Conservation (phyloP, 2,797 vertebrate species). For the Aplochiton taeniatus region DNA sequence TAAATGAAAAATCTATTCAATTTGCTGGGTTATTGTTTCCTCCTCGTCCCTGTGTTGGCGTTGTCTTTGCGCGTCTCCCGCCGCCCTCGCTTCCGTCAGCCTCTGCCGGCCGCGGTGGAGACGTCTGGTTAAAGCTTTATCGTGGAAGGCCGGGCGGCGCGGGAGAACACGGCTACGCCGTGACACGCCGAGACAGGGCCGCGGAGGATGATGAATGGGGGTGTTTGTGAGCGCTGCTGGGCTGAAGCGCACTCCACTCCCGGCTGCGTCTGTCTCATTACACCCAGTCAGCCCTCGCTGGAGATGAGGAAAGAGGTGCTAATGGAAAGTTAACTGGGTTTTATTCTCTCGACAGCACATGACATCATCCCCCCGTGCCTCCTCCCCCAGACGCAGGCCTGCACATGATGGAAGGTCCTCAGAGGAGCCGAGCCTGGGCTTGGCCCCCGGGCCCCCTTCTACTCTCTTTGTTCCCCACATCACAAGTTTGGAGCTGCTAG, state of each 20-base stretch:
- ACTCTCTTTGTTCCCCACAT: conserved; percentile 52
- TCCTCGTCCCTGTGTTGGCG: background rate
- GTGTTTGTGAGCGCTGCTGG: conserved; percentile 57
- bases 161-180: conserved; percentile 53
- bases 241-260: conserved; percentile 40
- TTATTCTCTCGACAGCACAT: conserved; percentile 39
- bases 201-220: conserved; percentile 68
- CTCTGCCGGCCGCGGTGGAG: conserved; percentile 31
- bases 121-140: conserved; percentile 38
- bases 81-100: conserved; percentile 31
- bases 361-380: too few relatives aligned
- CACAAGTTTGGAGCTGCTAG: conserved; percentile 42
- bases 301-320: conserved; percentile 35
- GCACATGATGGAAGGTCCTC: conserved; percentile 46
- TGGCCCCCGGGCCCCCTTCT: conserved; percentile 13
- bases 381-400: conserved; percentile 32
- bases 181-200: conserved; percentile 57
- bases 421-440: conserved; percentile 23
- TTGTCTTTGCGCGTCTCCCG: background rate
- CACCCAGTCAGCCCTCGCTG: conserved; percentile 15
- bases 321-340: conserved; percentile 56
- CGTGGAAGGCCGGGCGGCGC: conserved; percentile 51
- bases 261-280: conserved; percentile 36
- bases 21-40: conserved; percentile 9
- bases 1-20: conserved; percentile 29